Evolutionary conservation across 2,113 vertebrate species (phyloP).

Genomic region (Epinephelus cyanopodus): DNA sequence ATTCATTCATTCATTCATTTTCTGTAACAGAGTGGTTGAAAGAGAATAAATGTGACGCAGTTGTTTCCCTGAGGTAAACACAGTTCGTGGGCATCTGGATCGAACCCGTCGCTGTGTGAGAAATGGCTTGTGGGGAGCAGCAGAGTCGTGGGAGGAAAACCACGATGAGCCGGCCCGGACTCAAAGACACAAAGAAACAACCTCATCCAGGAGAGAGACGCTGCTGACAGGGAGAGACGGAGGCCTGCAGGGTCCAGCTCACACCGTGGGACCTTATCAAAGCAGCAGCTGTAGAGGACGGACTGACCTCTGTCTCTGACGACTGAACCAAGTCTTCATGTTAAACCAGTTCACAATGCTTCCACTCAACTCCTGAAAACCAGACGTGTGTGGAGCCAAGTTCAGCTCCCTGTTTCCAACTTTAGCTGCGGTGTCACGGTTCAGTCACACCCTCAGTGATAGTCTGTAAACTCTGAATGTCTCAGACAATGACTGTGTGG

Average conservation of each 20-base stretch:
- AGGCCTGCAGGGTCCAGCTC: neutral
- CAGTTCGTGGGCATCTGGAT: slow-evolving; percentile 18
- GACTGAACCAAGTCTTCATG: neutral
- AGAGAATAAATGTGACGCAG: neutral
- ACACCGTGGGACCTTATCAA: neutral
- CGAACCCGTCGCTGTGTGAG: neutral
- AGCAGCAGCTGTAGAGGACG: neutral
- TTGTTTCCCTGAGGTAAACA: neutral
- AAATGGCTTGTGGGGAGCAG: slow-evolving; percentile 23
- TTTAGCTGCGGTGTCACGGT: slow-evolving; percentile 42
- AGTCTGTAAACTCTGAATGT: slow-evolving; percentile 5
- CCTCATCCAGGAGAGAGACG: slow-evolving; percentile 28
- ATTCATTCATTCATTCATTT: no score
- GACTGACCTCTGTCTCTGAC: neutral
- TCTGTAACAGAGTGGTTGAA: neutral
- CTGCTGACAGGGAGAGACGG: neutral
- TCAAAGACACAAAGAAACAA: slow-evolving; percentile 25
- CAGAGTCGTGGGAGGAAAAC: slow-evolving; percentile 37
- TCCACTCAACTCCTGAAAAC: neutral
- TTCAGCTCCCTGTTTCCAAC: slow-evolving; percentile 25
- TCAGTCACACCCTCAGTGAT: slow-evolving; percentile 42
- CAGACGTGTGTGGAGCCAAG: slow-evolving; percentile 4
- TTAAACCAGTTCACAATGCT: slow-evolving; percentile 11
- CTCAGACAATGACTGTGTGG: slow-evolving; percentile 45
- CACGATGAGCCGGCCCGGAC: slow-evolving; percentile 47